Percentiles rank a stretch among this genome's conserved stretches.
phyloP scores from a whole-genome alignment of 2,888 invertebrate species.

The Pollenia griseotomentosa region DNA sequence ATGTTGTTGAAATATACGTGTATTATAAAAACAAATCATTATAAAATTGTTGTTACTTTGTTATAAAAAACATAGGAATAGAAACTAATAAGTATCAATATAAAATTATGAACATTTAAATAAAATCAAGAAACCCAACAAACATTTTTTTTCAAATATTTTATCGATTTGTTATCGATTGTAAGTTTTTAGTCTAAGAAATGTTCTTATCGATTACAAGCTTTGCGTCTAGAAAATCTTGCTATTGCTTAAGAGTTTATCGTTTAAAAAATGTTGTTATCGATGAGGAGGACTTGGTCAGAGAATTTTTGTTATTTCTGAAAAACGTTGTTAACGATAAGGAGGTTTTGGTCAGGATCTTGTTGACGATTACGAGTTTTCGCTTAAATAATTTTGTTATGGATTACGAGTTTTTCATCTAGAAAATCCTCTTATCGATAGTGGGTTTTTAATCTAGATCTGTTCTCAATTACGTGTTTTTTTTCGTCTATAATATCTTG shows the following conservation, averaged over 20 bases:
- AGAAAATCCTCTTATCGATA: too few relatives aligned
- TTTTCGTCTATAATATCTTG: too few relatives aligned
- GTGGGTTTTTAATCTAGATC: too few relatives aligned
- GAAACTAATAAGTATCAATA: slow-evolving; percentile 14
- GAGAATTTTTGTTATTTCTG: not conserved
- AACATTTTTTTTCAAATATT: not conserved
- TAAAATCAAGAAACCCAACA: not conserved
- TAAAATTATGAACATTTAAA: not conserved
- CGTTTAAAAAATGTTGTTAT: not conserved
- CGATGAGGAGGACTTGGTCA: not conserved
- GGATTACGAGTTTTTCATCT: too few relatives aligned
- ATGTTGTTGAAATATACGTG: slow-evolving; percentile 41
- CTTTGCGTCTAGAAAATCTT: too few relatives aligned
- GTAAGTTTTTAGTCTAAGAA: too few relatives aligned
- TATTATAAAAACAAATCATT: slow-evolving; percentile 47
- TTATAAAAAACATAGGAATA: slow-evolving; percentile 17
- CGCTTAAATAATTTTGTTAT: too few relatives aligned
- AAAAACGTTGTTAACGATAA: not conserved
- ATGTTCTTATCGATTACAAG: too few relatives aligned
- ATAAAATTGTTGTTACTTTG: not conserved
- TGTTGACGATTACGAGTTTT: not conserved
- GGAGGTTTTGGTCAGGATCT: not conserved
- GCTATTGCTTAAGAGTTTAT: too few relatives aligned
- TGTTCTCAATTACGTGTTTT: too few relatives aligned
- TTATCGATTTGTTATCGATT: too few relatives aligned